Evolutionary conservation across 2,888 invertebrate genomes (phyloP), one percentile per base, ranked within the genome.

Genomic region (Iselma pallidipennis): DNA sequence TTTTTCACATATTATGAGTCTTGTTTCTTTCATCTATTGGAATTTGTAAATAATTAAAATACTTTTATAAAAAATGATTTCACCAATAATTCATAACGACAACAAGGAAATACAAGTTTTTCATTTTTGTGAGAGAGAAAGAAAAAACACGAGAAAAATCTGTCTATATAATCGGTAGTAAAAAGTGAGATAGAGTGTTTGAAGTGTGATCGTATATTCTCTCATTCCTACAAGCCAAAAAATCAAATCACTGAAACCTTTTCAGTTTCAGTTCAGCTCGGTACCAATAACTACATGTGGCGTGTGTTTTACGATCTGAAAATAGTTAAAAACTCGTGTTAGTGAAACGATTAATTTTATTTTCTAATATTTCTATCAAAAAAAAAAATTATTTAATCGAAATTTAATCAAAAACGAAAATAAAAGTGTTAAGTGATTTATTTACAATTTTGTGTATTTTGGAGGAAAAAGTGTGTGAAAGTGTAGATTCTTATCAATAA

Each of bases 291-390:
- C 60, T 57, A 52, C 59, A 62, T 55, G 58, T 62, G n/a, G n/a
- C 54, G 63, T 56, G 57, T 49, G 31, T 67, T 65, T 61, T 52
- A 62, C 63, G 59, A 7, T 67, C 76, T 74, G 74, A 76, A 76
- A 77, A 76, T 75, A 76, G 73, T 67, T 70, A 61, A 68, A 61
- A 63, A 65, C 37, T 56, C 55, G 55, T 58, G 59, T 50, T 49
- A 49, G 23, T 49, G 19, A 52, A 56, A 60, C n/a, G n/a, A n/a
- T n/a, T n/a, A n/a, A n/a, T n/a, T n/a, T n/a, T n/a, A n/a, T 33
- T 56, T 54, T 52, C 59, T 49, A 53, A 54, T 28, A 57, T 48
- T 54, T 33, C 28, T 54, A 7, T 7, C 31, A 52, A 23, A n/a
- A n/a, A n/a, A n/a, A n/a, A n/a, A n/a, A n/a, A n/a, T n/a, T n/a